Evolutionary conservation across 2,797 vertebrate genomes (phyloP), one percentile per base, ranked within the genome.

Genomic region (Streptopelia turtur): DNA sequence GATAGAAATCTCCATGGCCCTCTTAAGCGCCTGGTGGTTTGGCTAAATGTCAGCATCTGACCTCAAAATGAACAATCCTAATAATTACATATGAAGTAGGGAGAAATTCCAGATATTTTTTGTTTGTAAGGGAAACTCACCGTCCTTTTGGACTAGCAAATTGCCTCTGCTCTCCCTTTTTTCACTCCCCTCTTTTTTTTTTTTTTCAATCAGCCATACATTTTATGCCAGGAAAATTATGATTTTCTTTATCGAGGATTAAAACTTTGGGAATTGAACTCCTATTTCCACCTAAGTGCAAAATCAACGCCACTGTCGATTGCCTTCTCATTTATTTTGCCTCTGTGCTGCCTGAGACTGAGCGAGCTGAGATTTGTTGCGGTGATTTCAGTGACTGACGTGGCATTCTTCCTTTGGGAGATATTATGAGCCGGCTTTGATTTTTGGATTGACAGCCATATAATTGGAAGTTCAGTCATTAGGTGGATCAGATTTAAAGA

Each of bases 391-490:
- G 70, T 95, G 95, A 96, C 60, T 92, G 93, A 96, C 81, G 12
- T 93, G 86, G 81, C 86, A 64, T 92, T 91, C 86, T 87, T 95
- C 96, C 95, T 93, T 57, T 93, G 95, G 96, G 96, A 97, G 90
- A 84, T 90, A 89, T 91, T 91, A 94, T 84, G 83, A 94, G 82
- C 94, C 89, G 87, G 66, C 91, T 96, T 94, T 94, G 95, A 94
- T 96, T 95, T 96, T 94, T 84, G 71, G 95, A 97, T 96, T 96
- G 96, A 94, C 96, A 97, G 94, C 91, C 93, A 80, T 90, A 96
- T 97, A 96, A 97, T 96, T 96, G 94, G 85, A 96, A 95, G 93
- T 92, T 96, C 90, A 89, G 96, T 95, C 95, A 95, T 96, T 95
- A 97, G 90, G 83, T 94, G 94, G 94, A 96, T 96, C 93, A 83